Evolutionary conservation across 2,113 vertebrate genomes (phyloP).

Genomic region (Neotoma lepida): DNA sequence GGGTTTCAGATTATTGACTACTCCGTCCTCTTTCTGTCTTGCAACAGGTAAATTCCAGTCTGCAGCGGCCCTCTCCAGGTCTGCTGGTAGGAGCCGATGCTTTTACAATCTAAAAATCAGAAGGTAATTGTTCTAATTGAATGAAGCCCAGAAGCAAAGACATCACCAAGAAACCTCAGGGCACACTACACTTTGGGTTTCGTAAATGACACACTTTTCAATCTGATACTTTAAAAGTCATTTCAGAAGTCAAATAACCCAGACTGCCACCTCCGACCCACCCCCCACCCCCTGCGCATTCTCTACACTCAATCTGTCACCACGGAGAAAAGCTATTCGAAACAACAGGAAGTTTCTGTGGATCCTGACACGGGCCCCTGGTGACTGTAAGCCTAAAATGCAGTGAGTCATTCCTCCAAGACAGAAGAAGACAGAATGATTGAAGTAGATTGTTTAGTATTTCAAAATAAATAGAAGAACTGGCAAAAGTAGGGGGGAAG

Average conservation of each 20-base stretch:
- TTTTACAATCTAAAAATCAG: background rate
- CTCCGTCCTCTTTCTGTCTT: background rate
- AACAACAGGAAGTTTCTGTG: conserved; percentile 59
- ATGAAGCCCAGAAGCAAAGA: background rate
- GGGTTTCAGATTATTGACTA: background rate
- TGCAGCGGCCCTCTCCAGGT: background rate
- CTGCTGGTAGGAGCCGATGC: background rate
- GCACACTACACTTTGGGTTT: background rate
- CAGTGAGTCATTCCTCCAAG: conserved; percentile 30
- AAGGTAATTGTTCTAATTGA: background rate
- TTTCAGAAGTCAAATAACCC: conserved; percentile 70
- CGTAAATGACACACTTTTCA: conserved; percentile 55
- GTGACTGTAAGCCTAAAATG: conserved; percentile 30
- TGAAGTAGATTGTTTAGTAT: background rate
- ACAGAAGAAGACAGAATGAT: background rate
- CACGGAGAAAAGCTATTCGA: conserved; percentile 10
- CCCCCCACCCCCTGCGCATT: background rate
- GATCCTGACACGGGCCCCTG: conserved; percentile 18
- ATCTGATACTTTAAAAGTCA: conserved; percentile 66
- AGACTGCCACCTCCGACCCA: background rate
- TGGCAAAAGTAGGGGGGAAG: background rate
- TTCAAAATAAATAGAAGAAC: conserved; percentile 29
- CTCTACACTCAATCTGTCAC: background rate
- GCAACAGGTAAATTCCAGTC: background rate
- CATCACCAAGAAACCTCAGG: background rate